These are phyloP conservation scores for Brachionus calyciflorus DNA, from an alignment of 1,140 invertebrate species.

Conservation along the genomic window DNA sequence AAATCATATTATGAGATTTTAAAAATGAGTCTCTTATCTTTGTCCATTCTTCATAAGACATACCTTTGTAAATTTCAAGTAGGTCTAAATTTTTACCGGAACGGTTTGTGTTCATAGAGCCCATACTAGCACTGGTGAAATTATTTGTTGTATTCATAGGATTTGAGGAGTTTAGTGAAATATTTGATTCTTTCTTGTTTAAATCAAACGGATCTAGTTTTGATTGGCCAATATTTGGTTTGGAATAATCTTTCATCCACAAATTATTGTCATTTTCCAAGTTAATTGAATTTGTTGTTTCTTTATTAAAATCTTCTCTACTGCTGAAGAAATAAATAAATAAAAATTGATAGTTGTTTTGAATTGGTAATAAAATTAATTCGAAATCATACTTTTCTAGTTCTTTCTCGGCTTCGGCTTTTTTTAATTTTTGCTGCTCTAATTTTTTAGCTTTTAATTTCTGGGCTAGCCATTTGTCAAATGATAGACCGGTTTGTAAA, in stretches of 20 bases:
- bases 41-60: conserved; percentile 44
- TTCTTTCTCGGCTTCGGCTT: conserved; percentile 43
- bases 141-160: background rate
- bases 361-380: background rate
- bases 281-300: background rate
- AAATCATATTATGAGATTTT: conserved; percentile 43
- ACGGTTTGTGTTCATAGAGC: conserved; percentile 5
- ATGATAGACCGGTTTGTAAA: conserved; percentile 1
- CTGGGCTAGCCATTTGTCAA: conserved; percentile 33
- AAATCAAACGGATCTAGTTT: conserved; percentile 16
- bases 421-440: conserved; percentile 33
- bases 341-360: background rate
- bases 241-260: conserved; percentile 46
- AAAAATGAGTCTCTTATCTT: conserved; percentile 39
- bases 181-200: background rate
- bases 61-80: conserved; percentile 37
- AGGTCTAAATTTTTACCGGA: conserved; percentile 2
- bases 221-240: background rate
- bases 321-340: conserved; percentile 1
- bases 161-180: background rate
- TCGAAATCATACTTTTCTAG: conserved; percentile 21
- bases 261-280: conserved; percentile 16
- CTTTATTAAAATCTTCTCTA: conserved; percentile 21
- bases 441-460: conserved; percentile 24
- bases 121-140: conserved; percentile 11